Evolutionary conservation across 37 sponge, comb jelly and placozoan species (phyloP), one percentile per base, ranked within the genome.

Genomic region (Chondrilla cf. caribensis): DNA sequence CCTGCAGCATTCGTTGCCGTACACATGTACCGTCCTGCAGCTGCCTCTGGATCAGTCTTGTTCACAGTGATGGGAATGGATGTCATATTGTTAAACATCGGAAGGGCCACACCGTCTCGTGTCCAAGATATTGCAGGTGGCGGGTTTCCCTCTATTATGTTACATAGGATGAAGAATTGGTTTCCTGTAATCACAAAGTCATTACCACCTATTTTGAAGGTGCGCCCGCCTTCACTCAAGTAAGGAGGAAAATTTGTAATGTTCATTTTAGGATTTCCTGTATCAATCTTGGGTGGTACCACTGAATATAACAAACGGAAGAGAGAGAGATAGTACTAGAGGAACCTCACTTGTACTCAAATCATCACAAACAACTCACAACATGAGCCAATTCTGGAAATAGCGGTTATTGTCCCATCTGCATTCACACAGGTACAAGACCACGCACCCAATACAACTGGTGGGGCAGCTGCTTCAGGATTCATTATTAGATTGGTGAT

Each of bases 311-410:
- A 62, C 15, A 28, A 15, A 19, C 7, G 29, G 64, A 62, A 62
- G 6, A 70, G 38, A 21, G 9, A 68, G 5, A 68, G 31, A 68
- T 3, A 68, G 2, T 28, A n/a, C n/a, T n/a, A n/a, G n/a, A n/a
- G n/a, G n/a, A n/a, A n/a, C n/a, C n/a, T n/a, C n/a, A n/a, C n/a
- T n/a, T n/a, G n/a, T n/a, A n/a, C n/a, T n/a, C n/a, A n/a, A n/a
- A n/a, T n/a, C n/a, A n/a, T n/a, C n/a, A n/a, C n/a, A n/a, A n/a
- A 18, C 44, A 42, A 40, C 76, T 73, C 43, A 73, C 76, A 40
- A 43, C 76, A 73, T 39, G 76, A 39, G 0, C 22, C 76, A 22
- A 73, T 8, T 36, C 19, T 73, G 21, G 41, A 39, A 25, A 37
- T 6, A 3, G 76, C 76, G 2, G 36, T 22, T 39, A 43, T 1